Evolutionary conservation across 1,140 invertebrate genomes (phyloP).

Genomic region (Ceratina japonica): DNA sequence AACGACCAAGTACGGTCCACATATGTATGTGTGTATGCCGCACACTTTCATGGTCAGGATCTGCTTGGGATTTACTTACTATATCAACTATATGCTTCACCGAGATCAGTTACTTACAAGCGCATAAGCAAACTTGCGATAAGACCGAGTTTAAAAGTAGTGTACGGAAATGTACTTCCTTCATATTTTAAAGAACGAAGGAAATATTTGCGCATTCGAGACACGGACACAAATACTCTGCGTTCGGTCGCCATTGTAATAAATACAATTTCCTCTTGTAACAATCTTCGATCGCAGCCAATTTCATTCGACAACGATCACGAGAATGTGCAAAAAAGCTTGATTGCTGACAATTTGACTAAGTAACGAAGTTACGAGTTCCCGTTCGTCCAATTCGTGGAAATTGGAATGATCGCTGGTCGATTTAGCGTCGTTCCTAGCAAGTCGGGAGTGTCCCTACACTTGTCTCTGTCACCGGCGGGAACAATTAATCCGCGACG

Average conservation of each 20-base stretch:
- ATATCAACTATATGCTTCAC: too few relatives aligned
- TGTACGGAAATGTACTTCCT: too few relatives aligned
- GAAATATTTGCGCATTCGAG: too few relatives aligned
- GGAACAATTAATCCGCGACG: conserved; percentile 27
- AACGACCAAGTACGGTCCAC: background rate
- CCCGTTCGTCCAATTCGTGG: conserved; percentile 36
- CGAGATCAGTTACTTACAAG: background rate
- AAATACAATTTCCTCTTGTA: background rate
- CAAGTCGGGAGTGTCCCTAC: background rate
- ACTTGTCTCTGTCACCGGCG: background rate
- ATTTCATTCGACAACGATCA: background rate
- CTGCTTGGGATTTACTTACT: background rate
- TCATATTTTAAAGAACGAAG: too few relatives aligned
- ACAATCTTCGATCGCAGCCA: background rate
- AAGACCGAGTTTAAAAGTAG: too few relatives aligned
- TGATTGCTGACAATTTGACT: conserved; percentile 43
- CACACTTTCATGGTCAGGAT: background rate
- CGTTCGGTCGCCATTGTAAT: background rate
- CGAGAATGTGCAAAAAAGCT: conserved; percentile 5
- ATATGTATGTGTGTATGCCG: too few relatives aligned
- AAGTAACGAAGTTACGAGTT: conserved; percentile 50
- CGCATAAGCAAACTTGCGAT: background rate
- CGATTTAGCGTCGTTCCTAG: conserved; percentile 8
- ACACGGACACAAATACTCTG: too few relatives aligned
- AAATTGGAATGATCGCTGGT: conserved; percentile 11